Percentiles rank a stretch among this genome's conserved stretches.
Conservation (phyloP, 2,113 vertebrate genomes). For the Podilymbus podiceps region DNA sequence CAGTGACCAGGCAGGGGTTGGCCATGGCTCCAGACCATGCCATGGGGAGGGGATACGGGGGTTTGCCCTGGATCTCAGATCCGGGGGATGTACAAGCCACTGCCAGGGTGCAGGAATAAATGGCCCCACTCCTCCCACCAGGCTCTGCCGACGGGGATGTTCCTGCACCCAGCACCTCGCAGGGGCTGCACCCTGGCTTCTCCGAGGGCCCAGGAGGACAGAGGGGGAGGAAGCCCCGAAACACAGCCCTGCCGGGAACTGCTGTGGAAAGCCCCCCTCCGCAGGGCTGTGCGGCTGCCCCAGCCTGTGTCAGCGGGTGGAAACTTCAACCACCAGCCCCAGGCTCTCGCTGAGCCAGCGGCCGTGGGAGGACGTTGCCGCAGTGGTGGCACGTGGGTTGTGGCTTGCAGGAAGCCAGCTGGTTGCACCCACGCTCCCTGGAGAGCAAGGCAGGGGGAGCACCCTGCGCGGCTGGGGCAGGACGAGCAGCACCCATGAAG, state of each 20-base stretch:
- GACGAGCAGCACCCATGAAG: neutral
- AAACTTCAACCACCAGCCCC: neutral
- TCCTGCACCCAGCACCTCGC: neutral
- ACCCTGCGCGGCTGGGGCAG: fast-evolving
- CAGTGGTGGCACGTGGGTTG: fast-evolving
- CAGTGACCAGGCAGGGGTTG: neutral
- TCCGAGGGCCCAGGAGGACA: fast-evolving
- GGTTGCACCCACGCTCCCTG: neutral
- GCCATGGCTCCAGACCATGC: fast-evolving
- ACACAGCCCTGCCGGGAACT: fast-evolving
- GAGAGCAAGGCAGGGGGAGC: neutral
- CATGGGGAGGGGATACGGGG: fast-evolving
- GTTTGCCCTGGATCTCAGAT: neutral
- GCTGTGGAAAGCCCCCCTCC: neutral
- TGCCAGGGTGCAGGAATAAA: neutral
- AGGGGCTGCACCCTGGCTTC: fast-evolving
- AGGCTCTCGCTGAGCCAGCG: fast-evolving
- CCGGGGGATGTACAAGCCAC: neutral
- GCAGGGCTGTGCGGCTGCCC: fast-evolving
- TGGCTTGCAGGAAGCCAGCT: neutral
- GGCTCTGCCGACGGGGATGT: neutral
- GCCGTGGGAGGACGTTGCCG: neutral
- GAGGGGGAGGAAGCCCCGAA: neutral
- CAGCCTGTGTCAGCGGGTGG: fast-evolving
- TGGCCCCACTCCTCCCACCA: fast-evolving